Evolutionary conservation across 2,113 vertebrate species (phyloP).

Genomic region (Pimephales promelas): DNA sequence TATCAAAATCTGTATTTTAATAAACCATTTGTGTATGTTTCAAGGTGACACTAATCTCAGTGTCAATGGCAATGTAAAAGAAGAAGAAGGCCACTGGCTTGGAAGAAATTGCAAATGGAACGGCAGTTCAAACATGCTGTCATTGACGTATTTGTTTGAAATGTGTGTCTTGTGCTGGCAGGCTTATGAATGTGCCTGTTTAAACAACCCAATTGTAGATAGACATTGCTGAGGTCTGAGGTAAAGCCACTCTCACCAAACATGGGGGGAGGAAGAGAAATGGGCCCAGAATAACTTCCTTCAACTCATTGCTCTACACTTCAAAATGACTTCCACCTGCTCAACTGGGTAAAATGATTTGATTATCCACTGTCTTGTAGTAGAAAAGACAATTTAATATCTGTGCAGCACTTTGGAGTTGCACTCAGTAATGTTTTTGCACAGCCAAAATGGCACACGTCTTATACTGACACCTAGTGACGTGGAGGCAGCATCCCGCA

Average conservation of each 20-base stretch:
- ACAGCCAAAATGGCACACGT: neutral
- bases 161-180: conserved; percentile 32
- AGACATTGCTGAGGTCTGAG: conserved; percentile 31
- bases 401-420: too few species aligned
- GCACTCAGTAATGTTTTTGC: neutral
- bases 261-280: conserved; percentile 19
- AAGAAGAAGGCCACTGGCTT: neutral
- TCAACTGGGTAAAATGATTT: neutral
- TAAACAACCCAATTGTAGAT: neutral
- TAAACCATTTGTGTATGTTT: neutral
- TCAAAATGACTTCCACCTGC: neutral
- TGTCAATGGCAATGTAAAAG: neutral
- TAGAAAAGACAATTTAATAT: neutral
- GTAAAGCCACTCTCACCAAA: conserved; percentile 3
- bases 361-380: neutral
- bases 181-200: conserved; percentile 4
- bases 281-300: conserved; percentile 12
- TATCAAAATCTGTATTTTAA: neutral
- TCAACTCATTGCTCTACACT: neutral
- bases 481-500: neutral
- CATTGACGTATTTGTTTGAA: conserved; percentile 26
- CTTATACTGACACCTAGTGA: neutral
- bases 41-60: conserved; percentile 7
- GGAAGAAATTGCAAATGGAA: conserved; percentile 11
- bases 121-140: neutral